These are phyloP conservation scores for Drosophila mimica DNA, from an alignment of 2,888 invertebrate species.

Conservation along the genomic window DNA sequence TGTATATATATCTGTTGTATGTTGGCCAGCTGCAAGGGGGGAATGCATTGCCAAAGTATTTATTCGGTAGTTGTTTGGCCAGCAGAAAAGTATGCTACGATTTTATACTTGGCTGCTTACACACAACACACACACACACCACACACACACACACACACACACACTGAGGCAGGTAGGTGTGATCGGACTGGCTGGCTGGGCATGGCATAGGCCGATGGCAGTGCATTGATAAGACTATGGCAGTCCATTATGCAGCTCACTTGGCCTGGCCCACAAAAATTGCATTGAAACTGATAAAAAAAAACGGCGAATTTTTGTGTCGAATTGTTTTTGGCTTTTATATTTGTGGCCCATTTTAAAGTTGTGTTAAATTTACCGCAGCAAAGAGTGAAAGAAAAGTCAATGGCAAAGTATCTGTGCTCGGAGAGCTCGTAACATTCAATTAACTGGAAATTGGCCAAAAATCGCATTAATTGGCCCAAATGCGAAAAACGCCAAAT, in stretches of 20 bases:
- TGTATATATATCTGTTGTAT: neutral
- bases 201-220: slow-evolving; percentile 56
- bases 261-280: slow-evolving; percentile 54
- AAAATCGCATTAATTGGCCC: slow-evolving; percentile 26
- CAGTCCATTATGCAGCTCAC: slow-evolving; percentile 75
- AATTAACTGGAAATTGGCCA: slow-evolving; percentile 40
- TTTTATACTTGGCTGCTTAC: slow-evolving; percentile 50
- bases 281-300: slow-evolving; percentile 54
- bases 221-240: slow-evolving; percentile 69
- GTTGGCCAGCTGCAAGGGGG: slow-evolving; percentile 11
- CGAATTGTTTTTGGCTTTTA: slow-evolving; percentile 23
- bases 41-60: slow-evolving; percentile 45
- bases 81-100: slow-evolving; percentile 63
- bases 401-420: neutral
- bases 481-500: slow-evolving; percentile 15
- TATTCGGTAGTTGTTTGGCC: slow-evolving; percentile 36
- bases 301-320: slow-evolving; percentile 33
- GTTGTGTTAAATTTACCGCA: slow-evolving; percentile 3
- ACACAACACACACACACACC: slow-evolving; percentile 1
- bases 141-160: slow-evolving; percentile 3
- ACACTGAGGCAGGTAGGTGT: slow-evolving; percentile 11
- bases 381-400: neutral
- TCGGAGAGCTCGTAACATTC: slow-evolving; percentile 16
- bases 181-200: neutral
- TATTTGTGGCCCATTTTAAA: slow-evolving; percentile 17